phyloP scores from a whole-genome alignment of 2,888 invertebrate genomes.

The Machimus rusticus region DNA sequence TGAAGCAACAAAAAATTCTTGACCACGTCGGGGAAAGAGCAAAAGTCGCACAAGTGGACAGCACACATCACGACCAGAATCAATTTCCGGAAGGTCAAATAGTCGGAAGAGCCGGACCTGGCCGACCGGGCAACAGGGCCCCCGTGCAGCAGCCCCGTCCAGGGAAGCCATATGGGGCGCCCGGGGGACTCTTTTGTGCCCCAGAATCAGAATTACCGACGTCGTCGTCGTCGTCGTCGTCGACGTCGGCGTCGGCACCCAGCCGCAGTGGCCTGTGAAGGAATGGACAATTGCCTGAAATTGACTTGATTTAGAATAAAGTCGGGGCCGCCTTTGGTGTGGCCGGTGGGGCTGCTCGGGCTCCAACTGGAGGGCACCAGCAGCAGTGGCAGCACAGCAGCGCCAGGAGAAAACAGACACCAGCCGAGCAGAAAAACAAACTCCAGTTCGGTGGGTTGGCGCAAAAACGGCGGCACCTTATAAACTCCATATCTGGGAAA shows the following conservation, averaged over 20 bases:
- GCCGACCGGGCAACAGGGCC: not conserved
- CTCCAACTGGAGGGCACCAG: not conserved
- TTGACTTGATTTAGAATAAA: conserved; percentile 16
- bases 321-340: not conserved
- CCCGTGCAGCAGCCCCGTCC: not conserved
- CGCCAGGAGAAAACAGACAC: not conserved
- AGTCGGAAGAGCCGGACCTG: not conserved
- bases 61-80: not conserved
- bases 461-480: conserved; percentile 3
- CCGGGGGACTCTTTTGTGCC: not conserved
- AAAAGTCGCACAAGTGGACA: not conserved
- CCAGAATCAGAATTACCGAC: not conserved
- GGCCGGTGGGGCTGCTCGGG: not conserved
- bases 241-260: not conserved
- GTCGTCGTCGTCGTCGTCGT: not conserved
- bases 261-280: not conserved
- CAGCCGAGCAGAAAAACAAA: not conserved
- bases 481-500: conserved; percentile 32
- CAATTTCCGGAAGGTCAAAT: conserved; percentile 27
- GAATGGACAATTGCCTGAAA: conserved; percentile 17
- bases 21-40: not conserved
- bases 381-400: no score
- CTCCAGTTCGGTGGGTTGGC: not conserved
- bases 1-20: not conserved
- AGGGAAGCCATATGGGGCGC: not conserved